phyloP scores from a whole-genome alignment of 2,113 vertebrate species.

The Orthonyx spaldingii region DNA sequence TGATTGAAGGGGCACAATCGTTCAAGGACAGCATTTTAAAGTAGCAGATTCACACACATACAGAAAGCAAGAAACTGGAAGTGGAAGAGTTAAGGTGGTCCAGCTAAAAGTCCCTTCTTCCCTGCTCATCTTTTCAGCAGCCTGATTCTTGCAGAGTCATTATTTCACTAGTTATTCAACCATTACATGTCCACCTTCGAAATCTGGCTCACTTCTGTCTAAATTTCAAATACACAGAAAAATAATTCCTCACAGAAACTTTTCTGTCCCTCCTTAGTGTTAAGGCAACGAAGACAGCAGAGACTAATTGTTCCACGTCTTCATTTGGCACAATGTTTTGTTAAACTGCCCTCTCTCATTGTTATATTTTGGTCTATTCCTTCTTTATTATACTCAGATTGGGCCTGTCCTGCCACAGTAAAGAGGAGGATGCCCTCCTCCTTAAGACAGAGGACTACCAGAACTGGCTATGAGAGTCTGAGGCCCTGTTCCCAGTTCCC shows the following conservation, averaged over 20 bases:
- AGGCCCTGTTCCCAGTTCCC: background rate
- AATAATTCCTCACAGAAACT: background rate
- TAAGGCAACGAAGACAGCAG: background rate
- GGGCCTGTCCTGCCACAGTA: background rate
- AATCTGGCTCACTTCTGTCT: background rate
- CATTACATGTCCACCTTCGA: background rate
- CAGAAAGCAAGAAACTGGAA: background rate
- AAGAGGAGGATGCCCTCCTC: background rate
- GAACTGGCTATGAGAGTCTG: background rate
- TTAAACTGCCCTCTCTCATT: background rate
- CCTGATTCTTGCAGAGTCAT: constrained; percentile 33
- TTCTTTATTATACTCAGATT: background rate
- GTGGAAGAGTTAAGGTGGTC: background rate
- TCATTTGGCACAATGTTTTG: background rate
- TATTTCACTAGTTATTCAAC: constrained; percentile 22
- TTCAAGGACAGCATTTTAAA: background rate
- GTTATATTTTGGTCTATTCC: background rate
- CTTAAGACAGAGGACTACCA: background rate
- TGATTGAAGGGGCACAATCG: background rate
- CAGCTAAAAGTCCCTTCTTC: background rate
- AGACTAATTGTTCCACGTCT: background rate
- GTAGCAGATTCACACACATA: background rate
- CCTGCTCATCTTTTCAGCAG: background rate
- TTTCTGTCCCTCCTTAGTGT: background rate
- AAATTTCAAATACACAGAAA: background rate